Conservation (phyloP, 2,113 vertebrate species). For the Coregonus clupeaformis region DNA sequence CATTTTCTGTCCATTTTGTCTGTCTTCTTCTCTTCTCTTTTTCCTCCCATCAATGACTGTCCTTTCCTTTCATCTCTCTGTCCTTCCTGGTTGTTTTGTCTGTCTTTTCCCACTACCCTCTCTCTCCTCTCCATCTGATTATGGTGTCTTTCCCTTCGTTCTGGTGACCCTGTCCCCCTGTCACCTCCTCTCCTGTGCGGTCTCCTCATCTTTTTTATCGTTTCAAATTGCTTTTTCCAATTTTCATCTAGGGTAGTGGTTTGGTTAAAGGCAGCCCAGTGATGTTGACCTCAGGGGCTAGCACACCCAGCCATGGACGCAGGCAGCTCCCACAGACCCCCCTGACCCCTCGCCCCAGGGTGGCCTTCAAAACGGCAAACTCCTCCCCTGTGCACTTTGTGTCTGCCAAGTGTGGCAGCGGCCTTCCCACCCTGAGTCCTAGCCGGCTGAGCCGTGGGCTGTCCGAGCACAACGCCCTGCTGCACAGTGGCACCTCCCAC, state of each 20-base stretch:
- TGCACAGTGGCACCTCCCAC: conserved; percentile 73
- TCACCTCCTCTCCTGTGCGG: conserved; percentile 24
- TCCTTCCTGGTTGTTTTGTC: neutral
- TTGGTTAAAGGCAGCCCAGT: conserved; percentile 87
- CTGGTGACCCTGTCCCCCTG: conserved; percentile 7
- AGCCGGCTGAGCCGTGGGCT: conserved; percentile 85
- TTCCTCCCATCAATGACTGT: conserved; percentile 7
- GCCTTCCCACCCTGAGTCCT: conserved; percentile 77
- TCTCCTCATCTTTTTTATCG: conserved; percentile 74
- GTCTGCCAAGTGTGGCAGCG: conserved; percentile 58
- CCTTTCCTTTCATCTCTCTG: conserved; percentile 1
- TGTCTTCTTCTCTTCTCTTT: conserved; percentile 16
- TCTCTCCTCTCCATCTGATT: conserved; percentile 37
- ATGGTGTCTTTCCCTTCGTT: conserved; percentile 45
- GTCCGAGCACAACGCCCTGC: conserved; percentile 88
- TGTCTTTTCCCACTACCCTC: conserved; percentile 39
- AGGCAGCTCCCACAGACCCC: conserved; percentile 95
- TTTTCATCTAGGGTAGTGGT: conserved; percentile 92
- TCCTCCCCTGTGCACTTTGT: conserved; percentile 88
- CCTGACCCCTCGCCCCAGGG: conserved; percentile 86
- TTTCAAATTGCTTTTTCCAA: conserved; percentile 87
- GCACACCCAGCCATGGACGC: conserved; percentile 87
- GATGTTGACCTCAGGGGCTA: conserved; percentile 85
- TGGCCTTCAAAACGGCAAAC: conserved; percentile 94
- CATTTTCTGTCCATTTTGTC: conserved; percentile 52